A percentile compares a stretch with the other conserved stretches of the same genome.
These are phyloP conservation scores for Cnemophilus loriae DNA, from an alignment of 2,113 vertebrate genomes.

Conservation along the genomic window DNA sequence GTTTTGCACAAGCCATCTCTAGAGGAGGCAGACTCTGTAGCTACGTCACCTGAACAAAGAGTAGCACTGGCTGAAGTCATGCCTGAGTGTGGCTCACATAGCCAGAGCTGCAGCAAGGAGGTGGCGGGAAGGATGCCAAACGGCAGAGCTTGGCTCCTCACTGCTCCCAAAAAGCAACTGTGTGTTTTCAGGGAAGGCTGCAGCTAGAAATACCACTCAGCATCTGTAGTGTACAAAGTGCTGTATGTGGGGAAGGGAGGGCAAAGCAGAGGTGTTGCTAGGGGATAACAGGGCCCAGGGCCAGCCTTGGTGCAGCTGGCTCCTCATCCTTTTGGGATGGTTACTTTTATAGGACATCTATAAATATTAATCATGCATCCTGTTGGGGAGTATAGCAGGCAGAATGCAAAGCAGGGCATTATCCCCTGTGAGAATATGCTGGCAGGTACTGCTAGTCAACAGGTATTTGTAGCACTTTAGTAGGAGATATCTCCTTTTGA, in stretches of 20 bases:
- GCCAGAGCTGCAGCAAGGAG: rapidly evolving
- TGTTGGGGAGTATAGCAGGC: not conserved
- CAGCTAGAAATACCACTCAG: not conserved
- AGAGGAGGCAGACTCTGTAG: not conserved
- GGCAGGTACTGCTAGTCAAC: not conserved
- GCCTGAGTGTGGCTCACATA: not conserved
- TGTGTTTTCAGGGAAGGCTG: not conserved
- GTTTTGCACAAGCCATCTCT: not conserved
- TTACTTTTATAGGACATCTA: not conserved
- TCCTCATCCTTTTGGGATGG: not conserved
- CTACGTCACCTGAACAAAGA: not conserved
- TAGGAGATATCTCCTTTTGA: not conserved
- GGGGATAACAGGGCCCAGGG: not conserved
- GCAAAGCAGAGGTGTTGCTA: not conserved
- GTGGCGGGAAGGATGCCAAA: not conserved
- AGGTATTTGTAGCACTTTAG: not conserved
- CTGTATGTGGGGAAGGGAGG: not conserved
- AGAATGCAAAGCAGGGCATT: not conserved
- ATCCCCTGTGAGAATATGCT: not conserved
- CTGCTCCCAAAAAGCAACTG: not conserved
- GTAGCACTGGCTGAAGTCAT: rapidly evolving
- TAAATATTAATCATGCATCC: not conserved
- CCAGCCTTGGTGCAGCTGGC: not conserved
- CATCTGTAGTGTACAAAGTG: not conserved
- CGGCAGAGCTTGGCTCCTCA: rapidly evolving